Conservation (phyloP, 92 coral and sea anemone genomes). For the Bergia sp. region DNA sequence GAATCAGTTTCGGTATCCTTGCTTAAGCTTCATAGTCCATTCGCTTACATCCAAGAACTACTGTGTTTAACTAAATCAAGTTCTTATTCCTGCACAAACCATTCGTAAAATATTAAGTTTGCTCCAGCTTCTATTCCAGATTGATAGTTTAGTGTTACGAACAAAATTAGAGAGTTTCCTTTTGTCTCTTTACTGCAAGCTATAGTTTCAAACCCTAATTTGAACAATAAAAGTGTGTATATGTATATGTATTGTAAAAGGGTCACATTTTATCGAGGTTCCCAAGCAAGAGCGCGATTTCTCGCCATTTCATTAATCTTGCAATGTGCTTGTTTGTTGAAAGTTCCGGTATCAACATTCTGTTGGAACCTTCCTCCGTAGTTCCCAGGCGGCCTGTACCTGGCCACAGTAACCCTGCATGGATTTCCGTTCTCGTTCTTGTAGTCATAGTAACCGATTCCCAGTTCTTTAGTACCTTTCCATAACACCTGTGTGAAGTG, state of each 20-base stretch:
- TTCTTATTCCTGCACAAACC: too few relatives aligned
- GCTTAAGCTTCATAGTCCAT: too few relatives aligned
- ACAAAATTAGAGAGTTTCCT: too few relatives aligned
- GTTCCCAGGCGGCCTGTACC: conserved; percentile 80
- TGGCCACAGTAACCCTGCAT: conserved; percentile 86
- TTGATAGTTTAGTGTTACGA: too few relatives aligned
- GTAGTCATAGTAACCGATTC: conserved; percentile 83
- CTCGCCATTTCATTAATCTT: background rate
- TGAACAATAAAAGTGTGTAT: too few relatives aligned
- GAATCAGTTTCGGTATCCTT: too few relatives aligned
- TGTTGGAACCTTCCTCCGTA: conserved; percentile 30
- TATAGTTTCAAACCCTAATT: too few relatives aligned
- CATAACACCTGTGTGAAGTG: conserved; percentile 87
- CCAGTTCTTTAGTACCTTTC: conserved; percentile 69
- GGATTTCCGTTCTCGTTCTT: conserved; percentile 52
- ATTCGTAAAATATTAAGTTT: too few relatives aligned
- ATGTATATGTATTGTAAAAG: background rate
- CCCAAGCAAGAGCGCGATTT: background rate
- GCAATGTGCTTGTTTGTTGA: conserved; percentile 4
- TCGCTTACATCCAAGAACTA: too few relatives aligned
- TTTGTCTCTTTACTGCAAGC: too few relatives aligned
- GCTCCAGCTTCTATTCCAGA: too few relatives aligned
- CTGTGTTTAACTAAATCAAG: too few relatives aligned
- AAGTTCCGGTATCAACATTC: conserved; percentile 73
- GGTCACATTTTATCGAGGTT: background rate